These are phyloP conservation scores for Acheta domesticus DNA, from an alignment of 2,888 invertebrate genomes.

Conservation along the genomic window DNA sequence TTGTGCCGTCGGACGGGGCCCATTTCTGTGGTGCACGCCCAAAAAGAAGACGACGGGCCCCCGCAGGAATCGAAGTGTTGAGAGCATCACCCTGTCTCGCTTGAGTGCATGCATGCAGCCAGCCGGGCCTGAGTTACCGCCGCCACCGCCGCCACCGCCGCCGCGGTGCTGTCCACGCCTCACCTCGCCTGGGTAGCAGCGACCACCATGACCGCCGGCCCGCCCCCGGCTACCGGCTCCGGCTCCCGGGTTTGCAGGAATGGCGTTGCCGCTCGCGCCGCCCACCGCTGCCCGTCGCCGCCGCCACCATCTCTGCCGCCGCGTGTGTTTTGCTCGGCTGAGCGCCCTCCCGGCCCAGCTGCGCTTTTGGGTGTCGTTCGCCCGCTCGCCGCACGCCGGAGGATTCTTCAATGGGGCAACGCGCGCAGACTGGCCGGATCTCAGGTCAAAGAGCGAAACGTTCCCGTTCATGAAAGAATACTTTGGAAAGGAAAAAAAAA, in stretches of 20 bases:
- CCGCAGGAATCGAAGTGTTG: slow-evolving; percentile 18
- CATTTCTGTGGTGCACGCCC: slow-evolving; percentile 18
- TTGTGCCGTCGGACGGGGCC: background rate
- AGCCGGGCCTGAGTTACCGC: background rate
- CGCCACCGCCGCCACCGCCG: too few relatives aligned
- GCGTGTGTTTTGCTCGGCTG: too few relatives aligned
- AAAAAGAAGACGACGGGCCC: background rate
- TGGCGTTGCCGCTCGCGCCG: too few relatives aligned
- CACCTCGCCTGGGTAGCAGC: background rate
- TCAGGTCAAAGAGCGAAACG: too few relatives aligned
- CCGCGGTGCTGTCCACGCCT: background rate
- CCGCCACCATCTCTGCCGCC: too few relatives aligned
- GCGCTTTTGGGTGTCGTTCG: too few relatives aligned
- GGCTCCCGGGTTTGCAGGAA: background rate
- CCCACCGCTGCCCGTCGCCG: background rate
- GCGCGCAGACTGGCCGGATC: too few relatives aligned
- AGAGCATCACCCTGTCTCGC: slow-evolving; percentile 18
- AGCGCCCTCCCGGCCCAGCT: too few relatives aligned
- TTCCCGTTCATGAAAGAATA: too few relatives aligned
- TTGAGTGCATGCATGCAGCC: slow-evolving; percentile 18
- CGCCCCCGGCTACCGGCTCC: background rate
- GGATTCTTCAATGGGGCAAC: too few relatives aligned
- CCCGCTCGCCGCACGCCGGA: too few relatives aligned
- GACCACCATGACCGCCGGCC: slow-evolving; percentile 8
- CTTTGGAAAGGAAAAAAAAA: too few relatives aligned